These are phyloP conservation scores for Chromoteleia sp. DNA, from an alignment of 2,888 invertebrate genomes.

Conservation along the genomic window DNA sequence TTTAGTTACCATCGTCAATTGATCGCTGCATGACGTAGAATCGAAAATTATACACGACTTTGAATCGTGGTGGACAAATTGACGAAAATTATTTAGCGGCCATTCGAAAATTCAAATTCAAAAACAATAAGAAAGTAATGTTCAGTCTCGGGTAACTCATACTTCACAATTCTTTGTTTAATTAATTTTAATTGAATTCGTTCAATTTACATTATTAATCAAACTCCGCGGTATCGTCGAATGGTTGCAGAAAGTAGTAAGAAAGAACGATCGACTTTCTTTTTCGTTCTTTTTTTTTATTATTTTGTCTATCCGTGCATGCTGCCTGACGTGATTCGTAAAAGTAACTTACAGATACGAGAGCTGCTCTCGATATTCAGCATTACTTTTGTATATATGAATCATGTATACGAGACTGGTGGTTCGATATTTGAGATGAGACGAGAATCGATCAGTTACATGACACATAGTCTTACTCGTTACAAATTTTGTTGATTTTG, in stretches of 20 bases:
- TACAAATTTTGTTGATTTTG: constrained; percentile 2
- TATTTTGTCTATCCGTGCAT: constrained; percentile 33
- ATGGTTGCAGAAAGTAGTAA: background rate
- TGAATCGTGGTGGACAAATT: background rate
- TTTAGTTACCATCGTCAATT: constrained; percentile 43
- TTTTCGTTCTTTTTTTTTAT: background rate
- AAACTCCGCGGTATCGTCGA: background rate
- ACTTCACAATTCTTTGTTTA: too few species aligned
- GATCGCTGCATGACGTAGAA: constrained; percentile 54
- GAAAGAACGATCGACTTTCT: background rate
- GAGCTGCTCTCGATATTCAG: constrained; percentile 23
- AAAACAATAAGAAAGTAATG: too few species aligned
- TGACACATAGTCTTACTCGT: background rate
- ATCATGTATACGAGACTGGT: constrained; percentile 6
- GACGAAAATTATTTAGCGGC: background rate
- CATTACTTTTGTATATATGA: constrained; percentile 32
- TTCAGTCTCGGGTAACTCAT: too few species aligned
- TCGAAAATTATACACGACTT: constrained; percentile 1
- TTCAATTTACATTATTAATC: too few species aligned
- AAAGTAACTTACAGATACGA: constrained; percentile 38
- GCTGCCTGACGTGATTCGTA: constrained; percentile 45
- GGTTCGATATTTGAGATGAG: constrained; percentile 33
- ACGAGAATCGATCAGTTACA: constrained; percentile 45
- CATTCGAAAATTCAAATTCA: background rate
- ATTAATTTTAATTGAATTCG: too few species aligned